Conservation (phyloP, 2,113 vertebrate species). For the Lutjanus erythropterus region DNA sequence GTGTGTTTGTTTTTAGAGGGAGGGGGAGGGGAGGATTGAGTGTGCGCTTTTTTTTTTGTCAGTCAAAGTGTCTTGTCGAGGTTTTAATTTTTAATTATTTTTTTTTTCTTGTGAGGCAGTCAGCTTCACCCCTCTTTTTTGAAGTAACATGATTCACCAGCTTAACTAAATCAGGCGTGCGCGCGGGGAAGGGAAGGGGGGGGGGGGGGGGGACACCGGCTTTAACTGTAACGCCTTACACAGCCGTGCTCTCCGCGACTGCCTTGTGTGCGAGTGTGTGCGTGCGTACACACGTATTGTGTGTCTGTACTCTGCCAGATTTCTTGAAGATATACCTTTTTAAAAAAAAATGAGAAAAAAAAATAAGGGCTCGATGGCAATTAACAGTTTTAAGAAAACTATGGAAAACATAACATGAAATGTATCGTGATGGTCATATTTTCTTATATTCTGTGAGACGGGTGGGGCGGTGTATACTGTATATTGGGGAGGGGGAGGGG, state of each 20-base stretch:
- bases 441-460: conserved; percentile 80
- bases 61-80: conserved; percentile 75
- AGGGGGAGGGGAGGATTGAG: conserved; percentile 35
- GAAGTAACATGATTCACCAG: conserved; percentile 83
- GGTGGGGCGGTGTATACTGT: conserved; percentile 71
- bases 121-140: conserved; percentile 68
- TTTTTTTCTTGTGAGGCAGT: conserved; percentile 74
- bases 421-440: conserved; percentile 85
- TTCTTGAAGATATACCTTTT: conserved; percentile 82
- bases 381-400: conserved; percentile 83
- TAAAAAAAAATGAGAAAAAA: conserved; percentile 68
- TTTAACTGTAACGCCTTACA: conserved; percentile 85
- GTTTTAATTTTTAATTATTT: conserved; percentile 60
- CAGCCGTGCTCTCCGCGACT: conserved; percentile 77
- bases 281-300: conserved; percentile 63
- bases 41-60: conserved; percentile 74
- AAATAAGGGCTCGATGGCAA: conserved; percentile 85
- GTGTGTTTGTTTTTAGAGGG: conserved; percentile 55
- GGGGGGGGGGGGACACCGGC: conserved; percentile 69
- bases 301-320: conserved; percentile 77
- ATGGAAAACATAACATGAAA: conserved; percentile 82
- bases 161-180: conserved; percentile 78
- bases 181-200: too few species aligned
- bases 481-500: conserved; percentile 65
- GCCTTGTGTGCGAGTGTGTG: conserved; percentile 77